A percentile compares a stretch with the other conserved stretches of the same genome.
These are phyloP conservation scores for Dicroscelio sp. DNA, from an alignment of 2,888 invertebrate genomes.

Conservation along the genomic window DNA sequence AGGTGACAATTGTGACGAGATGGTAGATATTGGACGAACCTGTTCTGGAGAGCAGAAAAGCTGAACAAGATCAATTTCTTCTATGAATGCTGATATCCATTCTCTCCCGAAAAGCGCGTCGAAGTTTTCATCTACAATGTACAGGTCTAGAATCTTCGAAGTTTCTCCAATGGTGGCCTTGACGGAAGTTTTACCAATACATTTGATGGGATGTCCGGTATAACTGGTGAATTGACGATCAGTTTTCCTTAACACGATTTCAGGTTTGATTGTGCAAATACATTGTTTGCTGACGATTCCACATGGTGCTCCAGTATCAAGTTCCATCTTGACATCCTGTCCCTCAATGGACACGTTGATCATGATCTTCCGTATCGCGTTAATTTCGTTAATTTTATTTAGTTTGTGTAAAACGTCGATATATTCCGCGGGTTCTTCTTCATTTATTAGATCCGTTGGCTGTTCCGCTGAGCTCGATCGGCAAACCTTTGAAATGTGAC, in stretches of 20 bases:
- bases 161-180: background rate
- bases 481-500: background rate
- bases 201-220: background rate
- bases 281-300: background rate
- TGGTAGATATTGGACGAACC: background rate
- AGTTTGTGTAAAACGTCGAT: background rate
- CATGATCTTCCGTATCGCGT: no score
- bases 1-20: background rate
- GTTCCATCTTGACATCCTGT: background rate
- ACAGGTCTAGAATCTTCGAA: conserved; percentile 20
- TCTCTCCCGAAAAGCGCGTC: background rate
- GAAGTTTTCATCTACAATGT: background rate
- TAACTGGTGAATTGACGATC: background rate
- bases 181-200: background rate
- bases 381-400: background rate
- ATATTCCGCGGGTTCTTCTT: background rate
- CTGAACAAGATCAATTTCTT: background rate
- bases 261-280: background rate
- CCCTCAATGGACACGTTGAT: background rate
- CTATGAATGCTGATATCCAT: background rate
- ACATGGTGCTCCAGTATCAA: background rate
- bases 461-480: background rate
- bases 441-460: no score
- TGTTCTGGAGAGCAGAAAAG: background rate
- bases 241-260: background rate